phyloP scores from a whole-genome alignment of 2,888 invertebrate species.

The Rosalia funebris region DNA sequence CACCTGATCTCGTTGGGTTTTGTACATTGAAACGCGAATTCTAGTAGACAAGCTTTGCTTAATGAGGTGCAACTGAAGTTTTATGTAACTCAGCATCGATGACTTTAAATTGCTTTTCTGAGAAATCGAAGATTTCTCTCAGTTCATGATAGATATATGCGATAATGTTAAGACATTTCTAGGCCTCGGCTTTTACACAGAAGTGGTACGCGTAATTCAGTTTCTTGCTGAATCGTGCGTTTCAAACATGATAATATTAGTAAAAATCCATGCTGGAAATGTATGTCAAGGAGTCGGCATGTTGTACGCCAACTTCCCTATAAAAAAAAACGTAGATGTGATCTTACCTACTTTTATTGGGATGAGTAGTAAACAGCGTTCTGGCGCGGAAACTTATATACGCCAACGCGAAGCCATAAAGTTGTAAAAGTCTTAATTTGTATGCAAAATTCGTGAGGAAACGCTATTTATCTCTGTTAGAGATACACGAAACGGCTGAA shows the following conservation, averaged over 20 bases:
- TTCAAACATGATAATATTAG: conserved; percentile 34
- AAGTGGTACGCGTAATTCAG: conserved; percentile 38
- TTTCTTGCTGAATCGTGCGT: conserved; percentile 37
- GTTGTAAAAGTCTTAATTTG: conserved; percentile 19
- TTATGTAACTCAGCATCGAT: conserved; percentile 10
- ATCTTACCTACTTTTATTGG: neutral
- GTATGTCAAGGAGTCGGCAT: conserved; percentile 35
- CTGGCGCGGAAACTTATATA: conserved; percentile 9
- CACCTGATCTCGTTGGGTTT: neutral
- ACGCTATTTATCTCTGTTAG: conserved; percentile 7
- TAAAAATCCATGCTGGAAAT: conserved; percentile 34
- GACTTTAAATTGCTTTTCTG: conserved; percentile 11
- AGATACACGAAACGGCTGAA: conserved; percentile 10
- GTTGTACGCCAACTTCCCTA: neutral
- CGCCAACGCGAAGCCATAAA: conserved; percentile 3
- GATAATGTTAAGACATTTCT: conserved; percentile 40
- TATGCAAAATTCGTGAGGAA: conserved; percentile 16
- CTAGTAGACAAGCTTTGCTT: conserved; percentile 14
- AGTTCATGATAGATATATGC: conserved; percentile 32
- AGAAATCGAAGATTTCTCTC: conserved; percentile 15
- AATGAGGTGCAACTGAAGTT: conserved; percentile 19
- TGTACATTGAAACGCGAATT: neutral
- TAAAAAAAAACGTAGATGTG: conserved; percentile 1
- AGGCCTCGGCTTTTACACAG: conserved; percentile 36
- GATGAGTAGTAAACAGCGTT: conserved; percentile 1